These are phyloP conservation scores for Dipodomys stephensi DNA, from an alignment of 2,113 vertebrate genomes.

Conservation along the genomic window DNA sequence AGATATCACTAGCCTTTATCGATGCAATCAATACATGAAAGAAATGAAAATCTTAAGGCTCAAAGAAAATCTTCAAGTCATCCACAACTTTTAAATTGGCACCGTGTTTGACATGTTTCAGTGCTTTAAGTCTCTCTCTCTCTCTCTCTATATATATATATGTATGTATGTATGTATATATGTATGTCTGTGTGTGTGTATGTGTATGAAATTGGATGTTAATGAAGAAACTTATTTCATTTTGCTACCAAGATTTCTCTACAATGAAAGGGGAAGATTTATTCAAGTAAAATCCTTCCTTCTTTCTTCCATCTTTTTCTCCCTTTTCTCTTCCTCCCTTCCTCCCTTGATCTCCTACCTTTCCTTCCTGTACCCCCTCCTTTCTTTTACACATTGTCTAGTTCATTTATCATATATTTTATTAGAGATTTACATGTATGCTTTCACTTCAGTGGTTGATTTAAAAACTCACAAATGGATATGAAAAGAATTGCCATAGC, in stretches of 20 bases:
- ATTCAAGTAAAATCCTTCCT: background rate
- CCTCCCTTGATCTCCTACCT: background rate
- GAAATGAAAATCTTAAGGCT: background rate
- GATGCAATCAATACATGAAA: background rate
- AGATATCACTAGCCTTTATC: background rate
- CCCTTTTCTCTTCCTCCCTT: background rate
- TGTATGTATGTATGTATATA: too few relatives aligned
- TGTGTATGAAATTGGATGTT: constrained; percentile 7
- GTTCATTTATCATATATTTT: background rate
- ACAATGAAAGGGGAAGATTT: background rate
- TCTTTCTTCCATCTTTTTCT: background rate
- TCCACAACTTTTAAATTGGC: background rate
- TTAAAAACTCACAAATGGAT: background rate
- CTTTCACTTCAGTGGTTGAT: constrained; percentile 5
- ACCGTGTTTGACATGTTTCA: background rate
- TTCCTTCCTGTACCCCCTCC: background rate
- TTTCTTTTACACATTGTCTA: constrained; percentile 25
- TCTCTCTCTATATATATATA: too few relatives aligned
- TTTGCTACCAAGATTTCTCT: constrained; percentile 35
- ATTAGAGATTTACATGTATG: background rate
- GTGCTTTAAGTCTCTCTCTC: background rate
- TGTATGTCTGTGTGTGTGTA: background rate
- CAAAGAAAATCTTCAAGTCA: background rate
- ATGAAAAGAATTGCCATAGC: background rate
- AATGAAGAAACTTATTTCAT: constrained; percentile 5